phyloP scores from a whole-genome alignment of 1,140 invertebrate species.

The Parapsyche elsis region DNA sequence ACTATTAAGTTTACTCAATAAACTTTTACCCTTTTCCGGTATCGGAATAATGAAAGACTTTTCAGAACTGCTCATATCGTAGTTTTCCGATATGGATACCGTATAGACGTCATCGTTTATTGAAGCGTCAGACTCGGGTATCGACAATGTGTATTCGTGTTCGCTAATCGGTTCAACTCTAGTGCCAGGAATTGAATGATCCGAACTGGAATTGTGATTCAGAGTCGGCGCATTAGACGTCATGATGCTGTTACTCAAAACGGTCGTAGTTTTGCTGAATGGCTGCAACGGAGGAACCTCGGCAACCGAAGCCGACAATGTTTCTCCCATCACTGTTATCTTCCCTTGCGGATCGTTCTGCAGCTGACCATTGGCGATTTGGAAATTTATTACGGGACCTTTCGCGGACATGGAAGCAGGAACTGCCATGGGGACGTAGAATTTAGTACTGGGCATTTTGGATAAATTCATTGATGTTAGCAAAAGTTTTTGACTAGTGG shows the following conservation, averaged over 20 bases:
- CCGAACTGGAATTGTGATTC: slow-evolving; percentile 43
- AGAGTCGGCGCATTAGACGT: background rate
- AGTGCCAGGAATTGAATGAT: slow-evolving; percentile 64
- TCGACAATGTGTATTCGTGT: slow-evolving; percentile 65
- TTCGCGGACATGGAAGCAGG: slow-evolving; percentile 61
- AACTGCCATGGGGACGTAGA: background rate
- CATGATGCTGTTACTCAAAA: background rate
- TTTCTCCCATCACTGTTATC: slow-evolving; percentile 65
- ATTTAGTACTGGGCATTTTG: background rate
- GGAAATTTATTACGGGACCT: slow-evolving; percentile 65
- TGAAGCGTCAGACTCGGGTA: slow-evolving; percentile 65
- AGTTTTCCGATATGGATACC: slow-evolving; percentile 65
- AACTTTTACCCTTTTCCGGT: slow-evolving; percentile 65
- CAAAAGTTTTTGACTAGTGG: background rate
- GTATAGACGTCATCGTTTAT: slow-evolving; percentile 67
- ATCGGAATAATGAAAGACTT: slow-evolving; percentile 65
- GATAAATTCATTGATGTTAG: background rate
- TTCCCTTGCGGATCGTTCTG: slow-evolving; percentile 67
- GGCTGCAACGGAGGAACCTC: slow-evolving; percentile 65
- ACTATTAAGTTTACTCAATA: slow-evolving; percentile 60
- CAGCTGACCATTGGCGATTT: slow-evolving; percentile 67
- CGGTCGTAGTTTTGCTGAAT: slow-evolving; percentile 57
- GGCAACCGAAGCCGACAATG: slow-evolving; percentile 55
- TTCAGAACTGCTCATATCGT: slow-evolving; percentile 60
- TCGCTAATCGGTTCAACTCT: slow-evolving; percentile 65